These are phyloP conservation scores for Sipha flava DNA, from an alignment of 1,140 invertebrate species.

Conservation along the genomic window DNA sequence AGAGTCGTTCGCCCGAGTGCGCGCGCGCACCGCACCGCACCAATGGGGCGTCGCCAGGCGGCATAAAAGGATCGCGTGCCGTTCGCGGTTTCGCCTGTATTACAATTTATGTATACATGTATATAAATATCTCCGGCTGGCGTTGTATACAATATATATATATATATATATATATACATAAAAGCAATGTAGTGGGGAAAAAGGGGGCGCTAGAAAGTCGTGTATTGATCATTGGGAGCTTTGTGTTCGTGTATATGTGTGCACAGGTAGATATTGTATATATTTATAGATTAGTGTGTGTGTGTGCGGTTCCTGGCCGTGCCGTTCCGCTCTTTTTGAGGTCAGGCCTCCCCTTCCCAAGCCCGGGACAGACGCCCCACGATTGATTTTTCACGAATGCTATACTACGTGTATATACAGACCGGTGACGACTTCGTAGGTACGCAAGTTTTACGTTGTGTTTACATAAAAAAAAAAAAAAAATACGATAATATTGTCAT, in stretches of 20 bases:
- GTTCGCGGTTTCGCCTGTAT: slow-evolving; percentile 9
- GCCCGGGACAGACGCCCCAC: neutral
- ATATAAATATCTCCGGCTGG: neutral
- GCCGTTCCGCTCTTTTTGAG: slow-evolving; percentile 1
- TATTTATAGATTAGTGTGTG: neutral
- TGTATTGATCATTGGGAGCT: slow-evolving; percentile 20
- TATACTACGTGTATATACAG: neutral
- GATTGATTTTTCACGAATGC: slow-evolving; percentile 16
- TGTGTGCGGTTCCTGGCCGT: slow-evolving; percentile 10
- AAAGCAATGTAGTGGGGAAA: neutral
- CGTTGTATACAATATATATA: neutral
- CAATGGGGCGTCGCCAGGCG: slow-evolving; percentile 21
- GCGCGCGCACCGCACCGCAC: neutral
- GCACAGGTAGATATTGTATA: neutral
- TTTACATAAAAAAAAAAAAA: neutral
- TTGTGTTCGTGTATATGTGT: neutral
- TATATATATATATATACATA: no score
- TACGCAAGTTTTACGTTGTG: neutral
- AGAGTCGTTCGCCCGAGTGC: neutral
- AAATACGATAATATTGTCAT: no score
- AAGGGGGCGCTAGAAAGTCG: slow-evolving; percentile 3
- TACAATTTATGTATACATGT: neutral
- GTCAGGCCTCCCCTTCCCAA: neutral
- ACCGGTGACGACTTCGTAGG: neutral
- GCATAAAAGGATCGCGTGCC: slow-evolving; percentile 19